Evolutionary conservation across 1,140 invertebrate species (phyloP).

Genomic region (Aphelenchoides avenae): DNA sequence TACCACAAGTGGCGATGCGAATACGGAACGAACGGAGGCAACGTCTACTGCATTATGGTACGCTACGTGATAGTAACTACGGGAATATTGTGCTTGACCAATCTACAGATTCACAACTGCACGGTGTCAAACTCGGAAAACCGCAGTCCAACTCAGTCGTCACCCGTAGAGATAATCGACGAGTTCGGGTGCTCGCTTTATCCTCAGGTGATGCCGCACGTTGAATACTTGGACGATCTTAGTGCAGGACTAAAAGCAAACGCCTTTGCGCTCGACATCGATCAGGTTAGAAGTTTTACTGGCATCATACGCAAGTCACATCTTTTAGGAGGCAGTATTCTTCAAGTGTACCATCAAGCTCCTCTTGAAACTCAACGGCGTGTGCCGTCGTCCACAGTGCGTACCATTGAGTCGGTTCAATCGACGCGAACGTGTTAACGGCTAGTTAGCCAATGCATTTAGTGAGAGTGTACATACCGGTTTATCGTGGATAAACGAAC

Average conservation of each 20-base stretch:
- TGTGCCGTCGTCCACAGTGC: constrained; percentile 44
- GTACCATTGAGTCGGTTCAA: too few species aligned
- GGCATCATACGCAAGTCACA: neutral
- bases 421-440: too few species aligned
- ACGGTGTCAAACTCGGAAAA: constrained; percentile 41
- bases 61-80: too few species aligned
- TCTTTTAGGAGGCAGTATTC: constrained; percentile 43
- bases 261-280: constrained; percentile 49
- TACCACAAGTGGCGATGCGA: constrained; percentile 42
- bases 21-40: too few species aligned
- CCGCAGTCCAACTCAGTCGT: too few species aligned
- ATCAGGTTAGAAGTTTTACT: constrained; percentile 36
- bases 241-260: constrained; percentile 33
- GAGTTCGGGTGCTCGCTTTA: constrained; percentile 49
- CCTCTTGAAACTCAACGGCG: constrained; percentile 44
- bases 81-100: too few species aligned
- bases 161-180: constrained; percentile 44
- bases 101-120: constrained; percentile 53
- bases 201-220: constrained; percentile 40
- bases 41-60: too few species aligned
- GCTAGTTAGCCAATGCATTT: too few species aligned
- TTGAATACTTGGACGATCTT: constrained; percentile 37
- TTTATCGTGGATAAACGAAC: too few species aligned
- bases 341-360: constrained; percentile 50
- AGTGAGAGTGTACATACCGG: too few species aligned